Base-by-base conservation (phyloP, 2,888 invertebrate genomes). In the Drosophila merina region DNA sequence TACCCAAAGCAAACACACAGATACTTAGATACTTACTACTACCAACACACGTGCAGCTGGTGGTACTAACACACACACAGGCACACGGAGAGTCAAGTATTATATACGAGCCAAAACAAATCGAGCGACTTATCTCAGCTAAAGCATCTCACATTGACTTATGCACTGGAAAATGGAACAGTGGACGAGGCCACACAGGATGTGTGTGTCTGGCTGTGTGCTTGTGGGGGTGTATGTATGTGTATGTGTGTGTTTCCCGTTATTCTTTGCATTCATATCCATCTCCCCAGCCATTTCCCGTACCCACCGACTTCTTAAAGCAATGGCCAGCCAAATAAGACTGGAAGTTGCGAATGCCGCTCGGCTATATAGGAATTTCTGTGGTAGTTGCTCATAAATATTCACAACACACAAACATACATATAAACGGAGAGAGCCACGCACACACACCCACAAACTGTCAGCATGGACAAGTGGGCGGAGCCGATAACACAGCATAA, bases 391-490 rank as follows among this genome's bases (percentile, higher is more conserved):
- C 76, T 77, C 79, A 82, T 77, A 78, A 86, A 79, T 86, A 81
- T 79, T 69, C 73, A 63, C 73, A 74, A 64, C 31, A 48, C 47
- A 14, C 4, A 56, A 40, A 55, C 42, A 42, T 14, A 14, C 36
- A 36, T 6, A 57, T 48, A 47, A 7, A 55, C 50, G 51, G 6
- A 67, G 38, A 57, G 47, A 68, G 28, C 64, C 47, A 14, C 14
- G 14, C 14, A 14, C 14, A 14, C 14, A 14, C 14, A 14, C 14
- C 14, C 14, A 14, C 14, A 69, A 28, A 9, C 36, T 6, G 36
- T n/a, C 36, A 36, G 36, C 36, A 36, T 68, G 75, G 86, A 79
- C 81, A 89, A 90, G 89, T 89, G 90, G 91, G 91, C 91, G 91
- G 91, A 91, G 91, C 88, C 85, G 89, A 75, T 26, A 73, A 30